Base-by-base conservation (phyloP, 2,888 invertebrate genomes). In the Ellobium chinense region DNA sequence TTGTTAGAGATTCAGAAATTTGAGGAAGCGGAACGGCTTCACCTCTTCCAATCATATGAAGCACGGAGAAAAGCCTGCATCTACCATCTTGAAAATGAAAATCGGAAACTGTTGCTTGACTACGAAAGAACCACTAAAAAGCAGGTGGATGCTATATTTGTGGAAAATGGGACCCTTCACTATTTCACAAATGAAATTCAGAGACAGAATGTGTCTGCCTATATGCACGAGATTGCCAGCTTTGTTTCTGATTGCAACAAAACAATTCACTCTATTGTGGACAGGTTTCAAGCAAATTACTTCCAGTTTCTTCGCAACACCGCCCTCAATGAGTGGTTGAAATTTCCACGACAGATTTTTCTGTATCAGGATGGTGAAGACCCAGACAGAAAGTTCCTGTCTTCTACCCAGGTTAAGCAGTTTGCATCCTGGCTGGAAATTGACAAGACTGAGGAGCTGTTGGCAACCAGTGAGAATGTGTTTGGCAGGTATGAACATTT, bases 391-490 rank as follows among this genome's bases (percentile, higher is more conserved):
- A 66, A 82, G 56, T 78, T 82, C 73, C 66, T 85, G 73, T 82
- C 85, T 69, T 27, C 84, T 7, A 78, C 84, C 65, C 83, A 85
- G 37, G 81, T 89, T 46, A 80, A 85, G 9, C 86, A 86, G 46
- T 89, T 90, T 74, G 82, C 90, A 69, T 80, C 85, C 7, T 90
- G 90, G 91, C 80, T 91, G 56, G 88, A 89, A 82, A 86, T 91
- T 27, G 90, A 89, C 80, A 89, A 89, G 69, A 87, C 88, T 7
- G 85, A 87, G 58, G 87, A 88, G 36, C 82, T 90, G 58, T 76
- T 89, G 21, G 81, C 82, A 14, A 83, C 88, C 29, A 85, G 83
- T 27, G 84, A 88, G 5, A 84, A 83, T 18, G 75, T 88, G 5
- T 79, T 85, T 65, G 79, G 82, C 39, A 87, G 87, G 89, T 89